Base-by-base conservation (phyloP, 2,113 vertebrate genomes). In the Nannobrachium achirus region DNA sequence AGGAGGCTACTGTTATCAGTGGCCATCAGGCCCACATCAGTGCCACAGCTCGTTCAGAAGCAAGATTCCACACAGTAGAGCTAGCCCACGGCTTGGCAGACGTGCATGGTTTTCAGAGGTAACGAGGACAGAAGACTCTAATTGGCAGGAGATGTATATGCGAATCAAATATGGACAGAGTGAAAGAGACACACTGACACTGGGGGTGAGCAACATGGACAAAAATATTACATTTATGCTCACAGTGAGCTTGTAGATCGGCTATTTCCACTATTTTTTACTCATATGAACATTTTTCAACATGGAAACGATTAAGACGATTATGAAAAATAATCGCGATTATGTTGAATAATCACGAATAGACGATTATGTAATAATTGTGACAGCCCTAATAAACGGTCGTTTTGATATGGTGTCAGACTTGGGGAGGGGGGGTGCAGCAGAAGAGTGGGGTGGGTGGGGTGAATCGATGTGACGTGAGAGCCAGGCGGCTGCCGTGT, bases 381-480 rank as follows among this genome's bases (percentile, higher is more conserved):
- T n/a, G n/a, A n/a, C n/a, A n/a, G n/a, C n/a, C n/a, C n/a, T n/a
- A n/a, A n/a, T n/a, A n/a, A n/a, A n/a, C n/a, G n/a, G n/a, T n/a
- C n/a, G n/a, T n/a, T n/a, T n/a, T n/a, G n/a, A n/a, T n/a, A n/a
- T n/a, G n/a, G n/a, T n/a, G n/a, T n/a, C n/a, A n/a, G n/a, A n/a
- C n/a, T n/a, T n/a, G n/a, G 9, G 11, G 51, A 10, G 15, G 9
- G 14, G 49, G 8, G 8, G 6, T n/a, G 13, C n/a, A 50, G 16
- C 14, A 3, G 51, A 53, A 13, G 20, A 14, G n/a, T n/a, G 15
- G 76, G 63, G 53, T 64, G 56, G 66, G 62, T 18, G 63, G 18
- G 18, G 71, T 14, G 44, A n/a, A n/a, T n/a, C n/a, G n/a, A 64
- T 72, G 67, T 78, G 25, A 33, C 25, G 68, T 74, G 71, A 73